Base-by-base conservation (phyloP, 2,888 invertebrate species). In the Drosophila mulleri region DNA sequence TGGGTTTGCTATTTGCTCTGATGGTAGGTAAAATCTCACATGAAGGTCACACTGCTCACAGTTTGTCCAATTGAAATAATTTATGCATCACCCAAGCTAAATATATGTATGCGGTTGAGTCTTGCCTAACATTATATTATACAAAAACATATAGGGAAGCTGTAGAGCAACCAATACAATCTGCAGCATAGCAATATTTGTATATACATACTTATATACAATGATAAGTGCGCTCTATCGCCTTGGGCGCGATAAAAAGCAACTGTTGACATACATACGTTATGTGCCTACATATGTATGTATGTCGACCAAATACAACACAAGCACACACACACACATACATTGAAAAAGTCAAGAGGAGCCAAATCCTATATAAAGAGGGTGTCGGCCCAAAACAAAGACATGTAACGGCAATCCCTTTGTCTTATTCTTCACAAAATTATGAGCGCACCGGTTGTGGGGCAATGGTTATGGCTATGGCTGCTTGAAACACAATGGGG, bases 181-280 rank as follows among this genome's bases (percentile, higher is more conserved):
- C 32, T 32, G 9, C n/a, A 42, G 4, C 41, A 29, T n/a, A 64
- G 20, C 20, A 47, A 47, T 35, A 29, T 16, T 7, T n/a, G 2
- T 26, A 12, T 9, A 42, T 26, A 29, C 35, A 65, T n/a, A 29
- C 41, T 20, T 35, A 42, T 7, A 63, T 63, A 48, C 45, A 62
- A 64, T 76, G 72, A 71, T 76, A 80, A 78, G 77, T 80, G 63
- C 50, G 42, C 42, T 62, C 63, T 75, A 61, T 67, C 77, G 88
- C 88, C 80, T 88, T 79, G 89, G 67, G 83, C 76, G 66, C 65
- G 80, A 88, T 85, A 71, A 85, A 83, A 73, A 61, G 50, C 50
- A 67, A 70, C 37, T 66, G 75, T 83, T 89, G 84, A 83, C 84
- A 83, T 63, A 83, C 67, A 50, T 50, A 48, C 48, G 12, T 7